These are phyloP conservation scores for Lasioglossum morio DNA, from an alignment of 2,888 invertebrate genomes.

Conservation along the genomic window DNA sequence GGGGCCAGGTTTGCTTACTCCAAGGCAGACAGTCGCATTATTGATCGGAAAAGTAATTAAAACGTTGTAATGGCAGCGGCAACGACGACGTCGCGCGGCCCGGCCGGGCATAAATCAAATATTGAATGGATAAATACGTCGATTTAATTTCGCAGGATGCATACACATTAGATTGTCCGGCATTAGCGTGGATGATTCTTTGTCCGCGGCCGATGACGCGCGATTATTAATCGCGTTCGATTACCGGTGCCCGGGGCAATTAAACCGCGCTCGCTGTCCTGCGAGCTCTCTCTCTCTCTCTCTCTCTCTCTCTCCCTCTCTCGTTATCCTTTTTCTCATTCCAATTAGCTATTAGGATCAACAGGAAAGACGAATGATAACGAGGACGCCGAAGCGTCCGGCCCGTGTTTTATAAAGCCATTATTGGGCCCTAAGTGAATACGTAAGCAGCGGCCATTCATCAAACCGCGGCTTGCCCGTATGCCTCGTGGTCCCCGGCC, in stretches of 20 bases:
- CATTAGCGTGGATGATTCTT: constrained; percentile 27
- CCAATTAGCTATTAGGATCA: constrained; percentile 62
- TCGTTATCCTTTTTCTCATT: constrained; percentile 29
- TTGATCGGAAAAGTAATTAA: constrained; percentile 43
- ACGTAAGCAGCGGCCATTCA: constrained; percentile 78
- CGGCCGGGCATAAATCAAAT: constrained; percentile 40
- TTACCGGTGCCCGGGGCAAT: constrained; percentile 36
- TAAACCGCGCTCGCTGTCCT: constrained; percentile 22
- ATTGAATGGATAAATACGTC: constrained; percentile 42
- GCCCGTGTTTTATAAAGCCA: constrained; percentile 80
- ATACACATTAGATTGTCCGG: constrained; percentile 19
- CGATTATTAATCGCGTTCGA: constrained; percentile 29
- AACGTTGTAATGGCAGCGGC: constrained; percentile 28
- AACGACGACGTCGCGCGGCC: neutral
- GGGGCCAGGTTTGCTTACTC: constrained; percentile 4
- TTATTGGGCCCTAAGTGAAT: constrained; percentile 79
- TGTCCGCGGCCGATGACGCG: constrained; percentile 20
- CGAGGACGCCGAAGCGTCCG: constrained; percentile 70
- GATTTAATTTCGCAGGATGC: constrained; percentile 23
- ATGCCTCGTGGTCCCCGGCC: constrained; percentile 50
- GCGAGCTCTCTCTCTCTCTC: neutral
- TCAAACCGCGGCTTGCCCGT: constrained; percentile 72
- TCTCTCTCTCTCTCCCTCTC: neutral
- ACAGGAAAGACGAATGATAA: constrained; percentile 75
- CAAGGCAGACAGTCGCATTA: constrained; percentile 2